phyloP scores from a whole-genome alignment of 2,888 invertebrate genomes.

The Margaritifera margaritifera region DNA sequence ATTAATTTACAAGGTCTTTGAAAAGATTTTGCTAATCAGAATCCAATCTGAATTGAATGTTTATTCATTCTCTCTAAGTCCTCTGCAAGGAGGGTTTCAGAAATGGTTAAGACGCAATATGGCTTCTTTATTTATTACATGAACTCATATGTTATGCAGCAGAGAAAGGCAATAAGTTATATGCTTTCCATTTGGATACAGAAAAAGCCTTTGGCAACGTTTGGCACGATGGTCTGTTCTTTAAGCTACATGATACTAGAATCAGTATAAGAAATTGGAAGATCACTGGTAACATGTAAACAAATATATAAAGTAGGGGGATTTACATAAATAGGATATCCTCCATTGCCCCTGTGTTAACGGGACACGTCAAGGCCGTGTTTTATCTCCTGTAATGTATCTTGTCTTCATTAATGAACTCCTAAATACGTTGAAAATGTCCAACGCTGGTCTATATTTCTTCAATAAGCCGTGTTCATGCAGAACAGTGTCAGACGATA shows the following conservation, averaged over 20 bases:
- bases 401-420: conserved; percentile 12
- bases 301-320: conserved; percentile 1
- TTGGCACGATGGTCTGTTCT: conserved; percentile 7
- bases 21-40: too few species aligned
- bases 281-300: not conserved
- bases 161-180: not conserved
- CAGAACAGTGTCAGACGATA: conserved; percentile 16
- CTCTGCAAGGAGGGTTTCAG: conserved; percentile 9
- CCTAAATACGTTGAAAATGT: conserved; percentile 1
- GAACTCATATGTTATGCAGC: not conserved
- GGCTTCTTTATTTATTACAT: conserved; percentile 8
- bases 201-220: conserved; percentile 9
- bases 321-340: conserved; percentile 1
- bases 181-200: conserved; percentile 7
- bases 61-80: not conserved
- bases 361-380: conserved; percentile 13
- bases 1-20: too few species aligned
- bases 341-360: not conserved
- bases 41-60: too few species aligned
- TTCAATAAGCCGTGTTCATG: conserved; percentile 1
- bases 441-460: conserved; percentile 4
- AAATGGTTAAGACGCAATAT: conserved; percentile 6
- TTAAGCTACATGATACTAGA: conserved; percentile 4
- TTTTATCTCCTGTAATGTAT: conserved; percentile 10
- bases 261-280: conserved; percentile 4